phyloP scores from a whole-genome alignment of 1,140 invertebrate genomes.

The Pachypsylla venusta region DNA sequence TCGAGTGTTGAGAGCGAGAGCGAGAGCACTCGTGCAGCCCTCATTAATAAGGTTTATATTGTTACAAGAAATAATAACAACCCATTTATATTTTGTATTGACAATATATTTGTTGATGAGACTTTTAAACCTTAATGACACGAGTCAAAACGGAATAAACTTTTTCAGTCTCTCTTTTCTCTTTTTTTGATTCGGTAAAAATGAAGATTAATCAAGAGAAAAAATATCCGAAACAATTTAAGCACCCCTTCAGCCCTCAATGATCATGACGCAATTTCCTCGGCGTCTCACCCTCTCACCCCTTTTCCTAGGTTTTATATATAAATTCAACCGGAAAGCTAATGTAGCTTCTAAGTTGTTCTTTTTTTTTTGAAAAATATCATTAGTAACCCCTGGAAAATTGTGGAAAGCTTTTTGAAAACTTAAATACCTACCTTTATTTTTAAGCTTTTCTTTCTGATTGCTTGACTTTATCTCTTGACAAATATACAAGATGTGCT shows the following conservation, averaged over 20 bases:
- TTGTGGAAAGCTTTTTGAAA: slow-evolving; percentile 3
- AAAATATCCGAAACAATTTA: slow-evolving; percentile 5
- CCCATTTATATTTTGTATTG: slow-evolving; percentile 9
- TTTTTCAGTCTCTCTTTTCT: background rate
- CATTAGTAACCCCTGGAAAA: slow-evolving; percentile 8
- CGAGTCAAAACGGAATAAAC: background rate
- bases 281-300: too few species aligned
- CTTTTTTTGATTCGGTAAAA: background rate
- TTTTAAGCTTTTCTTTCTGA: slow-evolving; percentile 6
- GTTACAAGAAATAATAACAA: slow-evolving; percentile 1
- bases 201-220: slow-evolving; percentile 8
- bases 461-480: slow-evolving; percentile 8
- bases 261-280: background rate
- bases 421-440: slow-evolving; percentile 10
- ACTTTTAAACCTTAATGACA: slow-evolving; percentile 7
- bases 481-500: slow-evolving; percentile 9
- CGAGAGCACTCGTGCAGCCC: slow-evolving; percentile 1
- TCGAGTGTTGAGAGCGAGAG: background rate
- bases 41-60: slow-evolving; percentile 9
- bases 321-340: slow-evolving; percentile 8
- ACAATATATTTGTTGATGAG: slow-evolving; percentile 6
- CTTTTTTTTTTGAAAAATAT: background rate
- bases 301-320: background rate
- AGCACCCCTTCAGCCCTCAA: background rate
- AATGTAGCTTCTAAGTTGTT: slow-evolving; percentile 8